Base-by-base conservation (phyloP, 2,888 invertebrate species). In the Drosophila rellima region DNA sequence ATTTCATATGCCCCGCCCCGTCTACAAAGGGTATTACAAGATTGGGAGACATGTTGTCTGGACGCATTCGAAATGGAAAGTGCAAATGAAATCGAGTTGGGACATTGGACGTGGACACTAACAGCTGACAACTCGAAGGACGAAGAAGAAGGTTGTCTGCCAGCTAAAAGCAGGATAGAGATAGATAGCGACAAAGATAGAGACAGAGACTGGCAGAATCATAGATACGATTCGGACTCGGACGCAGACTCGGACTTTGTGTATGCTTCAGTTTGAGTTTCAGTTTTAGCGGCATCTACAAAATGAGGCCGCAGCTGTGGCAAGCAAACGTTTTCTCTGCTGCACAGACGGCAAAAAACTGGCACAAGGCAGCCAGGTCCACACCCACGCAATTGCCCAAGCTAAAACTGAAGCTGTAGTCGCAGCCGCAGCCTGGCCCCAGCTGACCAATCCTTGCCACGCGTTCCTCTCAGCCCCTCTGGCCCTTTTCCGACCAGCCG, bases 311-410 rank as follows among this genome's bases (percentile, higher is more conserved):
- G 80, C 73, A 60, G 76, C 76, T 66, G 65, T 57, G 74, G 51
- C 70, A 63, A 50, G 55, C 60, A 50, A 74, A 72, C 71, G 63
- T 67, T 71, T 61, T 80, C 69, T 67, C 74, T 71, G 74, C 65
- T 72, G 79, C 74, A 71, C 48, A 79, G 74, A 64, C 66, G 31
- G 52, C n/a, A 29, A 8, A 18, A 84, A 82, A 80, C 76, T 82
- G 73, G 84, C 84, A 84, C 84, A 83, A 73, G 78, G 75, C 78
- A 75, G 73, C 64, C 65, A 63, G 57, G 56, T 52, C 70, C 69
- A 82, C 77, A 47, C 64, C 45, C 76, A 69, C 35, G 17, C 44
- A 57, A 18, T n/a, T 47, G 59, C 37, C 48, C 29, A 29, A 10
- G 45, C 23, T 23, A 23, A 23, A 23, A 23, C 5, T 23, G 23